Percentiles rank a stretch among this genome's conserved stretches.
These are phyloP conservation scores for Carpatolechia fugitivella DNA, from an alignment of 2,888 invertebrate species.

Conservation along the genomic window DNA sequence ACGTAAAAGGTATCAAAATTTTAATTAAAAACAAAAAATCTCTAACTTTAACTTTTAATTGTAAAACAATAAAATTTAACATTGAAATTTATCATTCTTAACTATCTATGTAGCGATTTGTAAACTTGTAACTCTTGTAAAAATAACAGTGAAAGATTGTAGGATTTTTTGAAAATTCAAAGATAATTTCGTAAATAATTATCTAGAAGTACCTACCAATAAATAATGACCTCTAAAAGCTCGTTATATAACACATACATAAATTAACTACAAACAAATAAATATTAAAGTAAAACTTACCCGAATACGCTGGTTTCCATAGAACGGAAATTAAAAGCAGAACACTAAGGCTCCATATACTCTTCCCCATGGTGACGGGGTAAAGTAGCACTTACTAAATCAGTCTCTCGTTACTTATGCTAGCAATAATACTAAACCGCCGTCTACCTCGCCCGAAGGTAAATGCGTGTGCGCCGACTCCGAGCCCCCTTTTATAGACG, in stretches of 20 bases:
- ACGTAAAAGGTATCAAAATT: not conserved
- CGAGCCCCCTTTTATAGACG: conserved; percentile 54
- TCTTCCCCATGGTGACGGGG: conserved; percentile 67
- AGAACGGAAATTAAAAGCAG: conserved; percentile 63
- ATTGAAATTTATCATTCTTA: too few species aligned
- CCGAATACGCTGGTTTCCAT: conserved; percentile 61
- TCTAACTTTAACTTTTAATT: too few species aligned
- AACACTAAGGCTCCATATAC: conserved; percentile 60
- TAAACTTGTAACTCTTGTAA: too few species aligned
- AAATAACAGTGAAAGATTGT: too few species aligned
- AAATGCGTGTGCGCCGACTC: conserved; percentile 47
- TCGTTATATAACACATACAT: too few species aligned
- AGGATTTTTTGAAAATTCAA: too few species aligned
- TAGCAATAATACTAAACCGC: conserved; percentile 54
- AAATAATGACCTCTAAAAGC: too few species aligned
- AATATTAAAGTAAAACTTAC: conserved; percentile 58
- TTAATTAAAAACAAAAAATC: not conserved
- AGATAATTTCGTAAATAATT: too few species aligned
- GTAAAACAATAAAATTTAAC: too few species aligned
- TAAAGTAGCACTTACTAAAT: conserved; percentile 44
- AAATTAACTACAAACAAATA: too few species aligned
- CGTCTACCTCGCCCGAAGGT: conserved; percentile 54
- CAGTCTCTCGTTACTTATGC: conserved; percentile 58
- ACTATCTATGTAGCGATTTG: too few species aligned
- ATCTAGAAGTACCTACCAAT: too few species aligned